Base-by-base conservation (phyloP, 2,888 invertebrate species). In the Mechanitis messenoides region DNA sequence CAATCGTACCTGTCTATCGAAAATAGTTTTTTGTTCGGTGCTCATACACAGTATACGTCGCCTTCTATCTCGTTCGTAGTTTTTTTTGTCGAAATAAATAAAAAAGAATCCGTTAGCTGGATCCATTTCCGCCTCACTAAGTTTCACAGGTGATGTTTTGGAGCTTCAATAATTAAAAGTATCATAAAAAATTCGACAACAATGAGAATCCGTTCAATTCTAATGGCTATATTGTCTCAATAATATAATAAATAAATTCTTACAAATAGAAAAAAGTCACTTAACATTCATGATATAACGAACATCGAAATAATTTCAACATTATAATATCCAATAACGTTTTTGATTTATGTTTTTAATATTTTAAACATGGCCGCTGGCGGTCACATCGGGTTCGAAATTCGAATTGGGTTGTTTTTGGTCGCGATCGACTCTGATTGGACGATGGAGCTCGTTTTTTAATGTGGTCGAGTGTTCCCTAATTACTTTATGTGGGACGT, bases 111-210 rank as follows among this genome's bases (percentile, higher is more conserved):
- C 88, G 89, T 88, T 89, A 89, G 80, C 75, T 80, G 80, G 79
- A 84, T 85, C 81, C 83, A 80, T 89, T 89, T 89, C 87, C 87
- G 88, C 87, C 80, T 79, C 80, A 83, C 80, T 87, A 81, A 83
- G 76, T 85, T 80, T 76, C 84, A 87, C 87, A 86, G 87, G 87
- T 88, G 87, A 84, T 81, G 81, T 80, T 84, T 80, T 75, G 77
- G 73, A 77, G 77, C 77, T 78, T 83, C 80, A 83, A 84, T 84
- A 85, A 86, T 87, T 83, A 85, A 87, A 85, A 85, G 78, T 33
- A 11, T 45, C 12, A 61, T 56, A 76, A 80, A 81, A 83, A 84
- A 78, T 70, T 33, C 61, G 68, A 62, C 61, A 63, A 68, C 68
- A 70, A 67, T 63, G 62, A 64, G 59, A 62, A 67, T 63, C 53